phyloP scores from a whole-genome alignment of 2,888 invertebrate species.

The Cerastoderma edule region DNA sequence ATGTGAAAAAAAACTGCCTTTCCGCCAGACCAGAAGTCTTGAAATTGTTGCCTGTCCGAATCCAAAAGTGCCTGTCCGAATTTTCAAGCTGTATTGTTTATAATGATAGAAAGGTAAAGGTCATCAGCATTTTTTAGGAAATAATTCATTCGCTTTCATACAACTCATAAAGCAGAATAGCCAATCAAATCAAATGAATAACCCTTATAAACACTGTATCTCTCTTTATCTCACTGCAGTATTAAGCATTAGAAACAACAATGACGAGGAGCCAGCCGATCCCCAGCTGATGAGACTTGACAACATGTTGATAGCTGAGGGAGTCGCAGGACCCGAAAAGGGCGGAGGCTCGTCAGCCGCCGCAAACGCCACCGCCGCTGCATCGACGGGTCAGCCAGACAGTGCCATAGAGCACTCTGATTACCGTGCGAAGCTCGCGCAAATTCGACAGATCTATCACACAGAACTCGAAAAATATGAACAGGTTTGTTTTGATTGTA shows the following conservation, averaged over 20 bases:
- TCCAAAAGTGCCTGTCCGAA: too few species aligned
- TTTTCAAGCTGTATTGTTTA: too few species aligned
- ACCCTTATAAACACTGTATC: too few species aligned
- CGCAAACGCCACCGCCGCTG: constrained; percentile 81
- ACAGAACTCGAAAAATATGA: constrained; percentile 99
- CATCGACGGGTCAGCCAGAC: constrained; percentile 81
- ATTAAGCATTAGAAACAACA: constrained; percentile 96
- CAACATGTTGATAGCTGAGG: constrained; percentile 99
- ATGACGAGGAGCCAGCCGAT: constrained; percentile 99
- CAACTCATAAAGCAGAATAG: too few species aligned
- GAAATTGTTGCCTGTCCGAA: too few species aligned
- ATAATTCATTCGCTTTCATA: too few species aligned
- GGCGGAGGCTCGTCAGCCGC: constrained; percentile 82
- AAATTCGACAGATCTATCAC: constrained; percentile 99
- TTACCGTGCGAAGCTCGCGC: constrained; percentile 98
- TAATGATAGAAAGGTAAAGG: too few species aligned
- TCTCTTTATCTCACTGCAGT: too few species aligned
- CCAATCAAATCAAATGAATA: too few species aligned
- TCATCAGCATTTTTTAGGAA: too few species aligned
- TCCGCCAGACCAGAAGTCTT: too few species aligned
- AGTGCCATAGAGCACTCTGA: constrained; percentile 99
- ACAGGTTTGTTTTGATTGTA: constrained; percentile 90
- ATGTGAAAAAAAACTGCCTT: too few species aligned
- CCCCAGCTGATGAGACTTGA: constrained; percentile 99
- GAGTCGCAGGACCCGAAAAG: constrained; percentile 85